Conservation (phyloP, 2,888 invertebrate genomes). For the Polymixis flavicincta region DNA sequence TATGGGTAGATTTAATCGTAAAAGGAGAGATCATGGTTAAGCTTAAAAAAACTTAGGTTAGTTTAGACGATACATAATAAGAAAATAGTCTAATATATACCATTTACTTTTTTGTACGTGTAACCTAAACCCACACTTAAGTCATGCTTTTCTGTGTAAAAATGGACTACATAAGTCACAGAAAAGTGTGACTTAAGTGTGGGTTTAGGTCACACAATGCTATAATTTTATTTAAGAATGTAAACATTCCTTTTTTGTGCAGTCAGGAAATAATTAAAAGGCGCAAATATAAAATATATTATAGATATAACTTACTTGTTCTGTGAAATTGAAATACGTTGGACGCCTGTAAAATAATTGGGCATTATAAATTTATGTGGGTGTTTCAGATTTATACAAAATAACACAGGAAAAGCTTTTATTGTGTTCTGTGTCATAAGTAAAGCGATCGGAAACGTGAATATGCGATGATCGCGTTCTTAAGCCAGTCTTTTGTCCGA, state of each 20-base stretch:
- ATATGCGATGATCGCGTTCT: not conserved
- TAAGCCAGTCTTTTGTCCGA: not conserved
- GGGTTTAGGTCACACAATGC: too few relatives aligned
- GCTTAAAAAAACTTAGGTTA: not conserved
- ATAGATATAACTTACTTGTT: slow-evolving; percentile 12
- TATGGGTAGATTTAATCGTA: not conserved
- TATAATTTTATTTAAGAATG: not conserved
- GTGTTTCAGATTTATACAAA: not conserved
- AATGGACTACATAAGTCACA: too few relatives aligned
- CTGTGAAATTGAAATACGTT: not conserved
- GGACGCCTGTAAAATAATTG: slow-evolving; percentile 22
- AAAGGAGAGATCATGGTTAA: not conserved
- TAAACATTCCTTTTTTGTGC: not conserved
- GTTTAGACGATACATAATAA: too few relatives aligned
- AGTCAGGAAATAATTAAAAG: not conserved
- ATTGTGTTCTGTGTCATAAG: not conserved
- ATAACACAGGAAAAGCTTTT: not conserved
- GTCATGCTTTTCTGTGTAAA: too few relatives aligned
- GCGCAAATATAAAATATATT: fast-evolving
- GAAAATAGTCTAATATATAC: too few relatives aligned
- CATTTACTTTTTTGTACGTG: too few relatives aligned
- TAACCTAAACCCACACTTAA: too few relatives aligned
- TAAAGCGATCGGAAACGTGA: not conserved
- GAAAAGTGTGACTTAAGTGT: too few relatives aligned
- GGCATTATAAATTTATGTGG: not conserved